phyloP scores from a whole-genome alignment of 2,113 vertebrate species.

The Rhegmatorhina hoffmannsi region DNA sequence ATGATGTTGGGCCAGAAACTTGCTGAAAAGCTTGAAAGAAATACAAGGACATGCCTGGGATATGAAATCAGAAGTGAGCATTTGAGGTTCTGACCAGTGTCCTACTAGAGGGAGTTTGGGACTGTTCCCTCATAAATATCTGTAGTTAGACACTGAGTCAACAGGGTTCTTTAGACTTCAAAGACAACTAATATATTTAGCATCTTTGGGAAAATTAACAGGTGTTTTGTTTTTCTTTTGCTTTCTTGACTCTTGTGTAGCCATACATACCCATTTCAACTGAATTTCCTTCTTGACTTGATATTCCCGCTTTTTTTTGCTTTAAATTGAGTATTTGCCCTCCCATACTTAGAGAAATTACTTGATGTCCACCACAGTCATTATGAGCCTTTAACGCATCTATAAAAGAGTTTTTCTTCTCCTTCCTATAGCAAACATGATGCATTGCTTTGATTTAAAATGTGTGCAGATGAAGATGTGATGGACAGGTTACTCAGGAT shows the following conservation, averaged over 20 bases:
- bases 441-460: background rate
- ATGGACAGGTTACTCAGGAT: background rate
- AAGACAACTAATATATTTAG: background rate
- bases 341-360: background rate
- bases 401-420: background rate
- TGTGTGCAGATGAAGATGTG: accelerated
- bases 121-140: background rate
- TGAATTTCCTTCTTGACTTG: conserved; percentile 1
- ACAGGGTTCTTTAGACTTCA: background rate
- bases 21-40: background rate
- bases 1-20: background rate
- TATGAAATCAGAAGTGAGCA: background rate
- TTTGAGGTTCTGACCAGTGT: background rate
- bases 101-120: background rate
- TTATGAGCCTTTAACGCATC: background rate
- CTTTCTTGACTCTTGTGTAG: background rate
- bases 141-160: background rate
- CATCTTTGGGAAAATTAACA: background rate
- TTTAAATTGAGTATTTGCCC: background rate
- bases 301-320: background rate
- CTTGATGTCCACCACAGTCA: background rate
- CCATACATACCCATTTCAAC: background rate
- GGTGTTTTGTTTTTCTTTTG: background rate
- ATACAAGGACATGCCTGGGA: background rate
- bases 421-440: background rate